phyloP scores from a whole-genome alignment of 2,113 vertebrate species.

The Athene cunicularia region DNA sequence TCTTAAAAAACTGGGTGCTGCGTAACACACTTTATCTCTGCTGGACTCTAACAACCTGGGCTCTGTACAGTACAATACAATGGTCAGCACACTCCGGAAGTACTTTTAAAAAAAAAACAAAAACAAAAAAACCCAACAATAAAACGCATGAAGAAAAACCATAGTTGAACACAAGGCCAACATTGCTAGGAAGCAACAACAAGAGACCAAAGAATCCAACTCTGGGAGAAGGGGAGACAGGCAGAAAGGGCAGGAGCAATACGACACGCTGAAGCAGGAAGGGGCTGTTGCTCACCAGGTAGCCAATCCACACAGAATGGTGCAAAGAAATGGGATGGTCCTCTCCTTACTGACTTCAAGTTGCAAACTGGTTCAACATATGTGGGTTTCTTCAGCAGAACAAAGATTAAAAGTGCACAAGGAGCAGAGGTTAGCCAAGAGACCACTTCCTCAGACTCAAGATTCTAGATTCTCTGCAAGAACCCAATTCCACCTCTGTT shows the following conservation, averaged over 20 bases:
- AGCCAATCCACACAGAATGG: conserved; percentile 14
- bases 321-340: conserved; percentile 18
- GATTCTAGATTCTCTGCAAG: not conserved
- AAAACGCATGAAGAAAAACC: conserved; percentile 54
- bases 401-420: conserved; percentile 55
- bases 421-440: conserved; percentile 28
- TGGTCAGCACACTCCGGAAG: conserved; percentile 13
- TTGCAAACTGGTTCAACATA: not conserved
- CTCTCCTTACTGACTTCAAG: conserved; percentile 46
- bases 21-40: conserved; percentile 65
- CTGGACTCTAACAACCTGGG: conserved; percentile 71
- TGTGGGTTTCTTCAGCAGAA: conserved; percentile 38
- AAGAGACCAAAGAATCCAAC: conserved; percentile 32
- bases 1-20: conserved; percentile 65
- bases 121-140: not conserved
- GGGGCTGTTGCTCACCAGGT: conserved; percentile 19
- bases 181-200: conserved; percentile 51
- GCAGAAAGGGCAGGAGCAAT: not conserved
- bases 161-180: conserved; percentile 52
- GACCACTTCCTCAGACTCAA: not conserved
- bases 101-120: not conserved
- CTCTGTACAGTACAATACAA: conserved; percentile 61
- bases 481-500: not conserved
- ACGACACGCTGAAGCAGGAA: conserved; percentile 35
- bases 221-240: conserved; percentile 1